Percentiles rank a stretch among this genome's conserved stretches.
phyloP scores from a whole-genome alignment of 2,888 invertebrate species.

The Epistrophe grossulariae region DNA sequence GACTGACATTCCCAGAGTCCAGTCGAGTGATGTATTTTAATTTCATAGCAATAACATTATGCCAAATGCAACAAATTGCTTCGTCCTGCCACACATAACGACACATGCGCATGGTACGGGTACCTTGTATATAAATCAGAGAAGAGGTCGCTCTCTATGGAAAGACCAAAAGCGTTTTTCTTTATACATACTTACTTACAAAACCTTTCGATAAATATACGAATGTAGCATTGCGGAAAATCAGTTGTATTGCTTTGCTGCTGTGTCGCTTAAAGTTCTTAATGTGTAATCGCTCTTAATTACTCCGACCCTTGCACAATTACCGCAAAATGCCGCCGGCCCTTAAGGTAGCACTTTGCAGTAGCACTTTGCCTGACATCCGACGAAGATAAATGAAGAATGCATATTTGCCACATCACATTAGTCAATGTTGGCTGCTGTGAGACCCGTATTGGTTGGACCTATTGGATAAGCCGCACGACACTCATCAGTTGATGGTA shows the following conservation, averaged over 20 bases:
- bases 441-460: constrained; percentile 46
- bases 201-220: constrained; percentile 28
- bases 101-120: constrained; percentile 25
- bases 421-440: constrained; percentile 67
- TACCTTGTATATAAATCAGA: constrained; percentile 64
- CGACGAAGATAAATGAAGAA: constrained; percentile 76
- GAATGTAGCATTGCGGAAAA: constrained; percentile 50
- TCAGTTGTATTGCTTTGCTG: constrained; percentile 53
- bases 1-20: constrained; percentile 42
- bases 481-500: constrained; percentile 9
- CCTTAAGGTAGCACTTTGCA: constrained; percentile 75
- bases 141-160: constrained; percentile 39
- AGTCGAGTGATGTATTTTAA: constrained; percentile 7
- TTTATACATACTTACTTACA: not conserved
- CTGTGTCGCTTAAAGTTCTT: constrained; percentile 68
- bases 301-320: constrained; percentile 73
- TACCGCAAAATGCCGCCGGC: constrained; percentile 74
- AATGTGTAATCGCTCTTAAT: constrained; percentile 76
- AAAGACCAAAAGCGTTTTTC: constrained; percentile 48
- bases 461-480: constrained; percentile 36
- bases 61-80: constrained; percentile 67
- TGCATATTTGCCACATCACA: constrained; percentile 76
- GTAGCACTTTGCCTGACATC: constrained; percentile 75
- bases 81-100: constrained; percentile 70
- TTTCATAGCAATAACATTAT: constrained; percentile 52